Conservation (phyloP, 2,113 vertebrate species). For the Acanthisitta chloris region DNA sequence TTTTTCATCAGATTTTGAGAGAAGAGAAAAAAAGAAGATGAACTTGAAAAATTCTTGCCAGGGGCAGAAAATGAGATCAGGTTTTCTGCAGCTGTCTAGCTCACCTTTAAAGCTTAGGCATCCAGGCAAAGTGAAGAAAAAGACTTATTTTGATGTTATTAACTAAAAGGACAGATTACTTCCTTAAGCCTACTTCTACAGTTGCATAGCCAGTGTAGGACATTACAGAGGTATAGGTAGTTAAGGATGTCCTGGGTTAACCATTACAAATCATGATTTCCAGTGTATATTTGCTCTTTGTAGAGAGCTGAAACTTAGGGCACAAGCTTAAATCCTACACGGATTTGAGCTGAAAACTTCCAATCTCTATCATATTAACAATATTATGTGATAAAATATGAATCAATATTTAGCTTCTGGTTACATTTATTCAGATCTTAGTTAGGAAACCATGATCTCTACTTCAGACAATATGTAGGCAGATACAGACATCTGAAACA, state of each 20-base stretch:
- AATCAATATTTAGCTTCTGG: not conserved
- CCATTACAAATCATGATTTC: conserved; percentile 61
- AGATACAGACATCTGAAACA: not conserved
- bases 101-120: conserved; percentile 83
- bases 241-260: conserved; percentile 33
- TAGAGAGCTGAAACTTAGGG: not conserved
- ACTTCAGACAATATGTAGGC: not conserved
- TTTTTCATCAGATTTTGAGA: conserved; percentile 86
- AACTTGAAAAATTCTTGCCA: conserved; percentile 84
- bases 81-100: conserved; percentile 80
- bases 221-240: conserved; percentile 13
- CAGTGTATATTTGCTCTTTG: conserved; percentile 10
- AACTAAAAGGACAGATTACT: conserved; percentile 74
- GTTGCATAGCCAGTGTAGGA: conserved; percentile 61
- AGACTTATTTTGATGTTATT: conserved; percentile 79
- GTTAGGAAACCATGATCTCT: not conserved
- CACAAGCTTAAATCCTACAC: not conserved
- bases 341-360: not conserved
- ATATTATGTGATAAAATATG: not conserved
- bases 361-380: not conserved
- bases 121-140: conserved; percentile 76
- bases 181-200: conserved; percentile 67
- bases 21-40: conserved; percentile 76
- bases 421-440: not conserved
- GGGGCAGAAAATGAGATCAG: conserved; percentile 84